Evolutionary conservation across 2,797 vertebrate species (phyloP), one percentile per base, ranked within the genome.

Genomic region (Parotocinclus haroldoi): DNA sequence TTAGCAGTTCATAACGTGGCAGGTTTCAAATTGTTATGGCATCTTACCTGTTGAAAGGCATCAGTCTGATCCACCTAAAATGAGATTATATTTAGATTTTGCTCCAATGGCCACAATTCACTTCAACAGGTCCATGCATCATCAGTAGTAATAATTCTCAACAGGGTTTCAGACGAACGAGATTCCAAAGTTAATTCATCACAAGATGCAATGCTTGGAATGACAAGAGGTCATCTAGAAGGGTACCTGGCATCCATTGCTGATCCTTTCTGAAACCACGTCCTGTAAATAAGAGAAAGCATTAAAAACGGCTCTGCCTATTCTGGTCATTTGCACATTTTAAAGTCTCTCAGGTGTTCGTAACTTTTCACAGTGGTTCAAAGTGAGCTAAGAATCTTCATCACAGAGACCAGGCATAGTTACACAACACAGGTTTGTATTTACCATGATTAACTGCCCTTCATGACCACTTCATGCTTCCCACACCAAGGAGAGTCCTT

Each of bases 81-180:
- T 7, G 10, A 42, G 10, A 42, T 42, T 42, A 7, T 8, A 42
- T 11, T 42, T 42, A 50, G 14, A 8, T 8, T 50, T 50, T 50
- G n/a, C 14, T 11, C 48, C n/a, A 27, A 53, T n/a, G 10, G 36
- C 0, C 3, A 14, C 17, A 36, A n/a, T 13, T 58, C 0, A 40
- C 7, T 1, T 4, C 18, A 3, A 49, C 10, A 17, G 16, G 14
- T 7, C 3, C 16, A 10, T 37, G 71, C 70, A 79, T 64, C 58
- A 10, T 74, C 77, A 79, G 77, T 10, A 54, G 9, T 7, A 5
- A 12, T 9, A 12, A 7, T 44, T 75, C 27, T 80, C 76, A 74
- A 63, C 75, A 81, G 60, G 27, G 53, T 3, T 77, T 79, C 79
- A 81, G 79, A 72, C 66, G 74, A 81, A 79, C 75, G 76, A 81